Evolutionary conservation across 2,113 vertebrate genomes (phyloP).

Genomic region (Solea senegalensis): DNA sequence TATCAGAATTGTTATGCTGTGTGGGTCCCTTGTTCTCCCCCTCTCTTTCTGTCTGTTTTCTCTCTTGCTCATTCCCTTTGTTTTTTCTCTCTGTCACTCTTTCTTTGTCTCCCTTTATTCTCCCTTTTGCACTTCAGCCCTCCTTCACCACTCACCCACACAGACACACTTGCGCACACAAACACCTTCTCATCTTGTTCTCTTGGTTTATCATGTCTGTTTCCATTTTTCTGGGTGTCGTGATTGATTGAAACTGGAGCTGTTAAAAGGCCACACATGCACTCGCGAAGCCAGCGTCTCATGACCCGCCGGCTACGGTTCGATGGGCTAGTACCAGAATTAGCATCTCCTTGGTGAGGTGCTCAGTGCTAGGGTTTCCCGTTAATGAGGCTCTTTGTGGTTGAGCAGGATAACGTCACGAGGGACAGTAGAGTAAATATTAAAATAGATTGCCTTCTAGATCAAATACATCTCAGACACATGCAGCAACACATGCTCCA

Average conservation of each 20-base stretch:
- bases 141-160: constrained; percentile 8
- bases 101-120: constrained; percentile 40
- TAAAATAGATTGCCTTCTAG: constrained; percentile 45
- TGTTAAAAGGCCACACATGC: constrained; percentile 69
- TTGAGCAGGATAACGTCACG: constrained; percentile 59
- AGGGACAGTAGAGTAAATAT: constrained; percentile 40
- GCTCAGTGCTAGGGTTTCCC: constrained; percentile 72
- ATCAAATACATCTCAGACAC: constrained; percentile 42
- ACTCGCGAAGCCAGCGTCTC: constrained; percentile 44
- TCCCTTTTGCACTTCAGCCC: constrained; percentile 22
- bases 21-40: constrained; percentile 50
- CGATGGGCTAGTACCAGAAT: constrained; percentile 71
- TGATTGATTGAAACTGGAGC: constrained; percentile 76
- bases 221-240: constrained; percentile 57
- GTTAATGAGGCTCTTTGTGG: constrained; percentile 74
- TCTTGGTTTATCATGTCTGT: constrained; percentile 68
- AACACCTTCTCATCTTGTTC: constrained; percentile 67
- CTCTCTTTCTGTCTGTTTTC: constrained; percentile 34
- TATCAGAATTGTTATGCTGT: constrained; percentile 69
- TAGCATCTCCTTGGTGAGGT: constrained; percentile 70
- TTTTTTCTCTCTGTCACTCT: constrained; percentile 50
- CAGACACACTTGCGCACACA: constrained; percentile 35
- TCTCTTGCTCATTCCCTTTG: constrained; percentile 20
- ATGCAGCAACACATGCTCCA: constrained; percentile 11
- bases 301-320: constrained; percentile 54